These are phyloP conservation scores for Brevimyrus niger DNA, from an alignment of 2,113 vertebrate species.

Conservation along the genomic window DNA sequence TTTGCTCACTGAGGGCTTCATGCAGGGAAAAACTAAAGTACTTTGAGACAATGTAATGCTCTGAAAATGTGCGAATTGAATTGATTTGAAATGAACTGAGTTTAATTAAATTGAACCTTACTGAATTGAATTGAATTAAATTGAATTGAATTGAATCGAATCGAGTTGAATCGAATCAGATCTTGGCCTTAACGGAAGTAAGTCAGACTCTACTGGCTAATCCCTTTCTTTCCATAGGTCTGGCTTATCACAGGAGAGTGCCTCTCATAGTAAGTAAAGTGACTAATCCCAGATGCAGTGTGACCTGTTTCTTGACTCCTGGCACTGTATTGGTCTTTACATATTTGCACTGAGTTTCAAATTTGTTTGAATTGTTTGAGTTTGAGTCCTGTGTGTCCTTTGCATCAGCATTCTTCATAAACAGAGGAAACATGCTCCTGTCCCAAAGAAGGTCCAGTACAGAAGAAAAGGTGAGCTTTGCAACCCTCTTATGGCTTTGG, in stretches of 20 bases:
- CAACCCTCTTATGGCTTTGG: not conserved
- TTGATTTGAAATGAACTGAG: not conserved
- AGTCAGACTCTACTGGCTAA: not conserved
- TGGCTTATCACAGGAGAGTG: not conserved
- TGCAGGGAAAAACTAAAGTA: not conserved
- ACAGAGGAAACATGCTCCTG: conserved; percentile 20
- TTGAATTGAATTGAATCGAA: not conserved
- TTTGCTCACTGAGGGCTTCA: not conserved
- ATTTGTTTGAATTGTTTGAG: not conserved
- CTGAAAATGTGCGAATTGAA: not conserved
- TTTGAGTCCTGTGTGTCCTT: not conserved
- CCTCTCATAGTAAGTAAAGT: not conserved
- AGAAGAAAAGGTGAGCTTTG: conserved; percentile 44
- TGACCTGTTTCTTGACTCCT: not conserved
- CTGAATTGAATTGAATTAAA: not conserved
- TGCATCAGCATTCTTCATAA: not conserved
- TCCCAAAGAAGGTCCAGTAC: conserved; percentile 30
- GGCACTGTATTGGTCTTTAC: not conserved
- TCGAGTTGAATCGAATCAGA: not conserved
- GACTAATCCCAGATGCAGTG: not conserved
- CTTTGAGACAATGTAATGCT: not conserved
- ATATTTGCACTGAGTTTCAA: not conserved
- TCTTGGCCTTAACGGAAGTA: not conserved
- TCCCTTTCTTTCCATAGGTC: not conserved
- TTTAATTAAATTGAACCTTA: not conserved